Base-by-base conservation (phyloP, 2,113 vertebrate genomes). In the Hiodon alosoides region DNA sequence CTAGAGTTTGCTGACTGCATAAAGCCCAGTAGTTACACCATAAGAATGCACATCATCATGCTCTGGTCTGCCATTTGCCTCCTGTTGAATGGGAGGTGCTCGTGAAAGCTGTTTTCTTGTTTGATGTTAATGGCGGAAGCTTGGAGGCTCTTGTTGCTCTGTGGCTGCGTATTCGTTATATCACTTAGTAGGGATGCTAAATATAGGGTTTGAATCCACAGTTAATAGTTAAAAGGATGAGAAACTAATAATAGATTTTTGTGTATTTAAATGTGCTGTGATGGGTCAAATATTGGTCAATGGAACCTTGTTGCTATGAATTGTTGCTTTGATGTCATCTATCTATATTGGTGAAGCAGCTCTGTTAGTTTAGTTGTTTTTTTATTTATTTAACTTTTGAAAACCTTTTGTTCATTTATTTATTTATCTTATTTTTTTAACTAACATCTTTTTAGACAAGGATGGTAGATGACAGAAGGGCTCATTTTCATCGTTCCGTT, bases 221-320 rank as follows among this genome's bases (percentile, higher is more conserved):
- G 67, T 51, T 69, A 81, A 77, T 78, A 84, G 80, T 72, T 86
- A 79, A 85, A 94, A 97, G 97, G 97, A 99, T 99, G 97, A 99
- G 97, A 99, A 99, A 98, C 94, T 89, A 85, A 90, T 98, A 98
- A 99, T 99, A 98, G 97, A 98, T 99, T 99, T 99, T 98, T 98
- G 97, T 99, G 97, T 94, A 89, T 90, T 90, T 95, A 92, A 93
- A 91, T 93, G 96, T 97, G 95, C 94, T 96, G 95, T 95, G 95
- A 94, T 95, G 94, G 95, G 95, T 94, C 91, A 90, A 92, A 93
- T 92, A 88, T 95, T 95, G 95, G 95, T 95, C 94, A 90, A 92
- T 92, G 94, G 93, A 96, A 94, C 94, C 95, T 95, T 94, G 94
- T 96, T 95, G 96, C 95, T 97, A 95, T 97, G 95, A 95, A 93